These are phyloP conservation scores for Nothobranchius furzeri DNA, from an alignment of 2,113 vertebrate species.

Conservation along the genomic window DNA sequence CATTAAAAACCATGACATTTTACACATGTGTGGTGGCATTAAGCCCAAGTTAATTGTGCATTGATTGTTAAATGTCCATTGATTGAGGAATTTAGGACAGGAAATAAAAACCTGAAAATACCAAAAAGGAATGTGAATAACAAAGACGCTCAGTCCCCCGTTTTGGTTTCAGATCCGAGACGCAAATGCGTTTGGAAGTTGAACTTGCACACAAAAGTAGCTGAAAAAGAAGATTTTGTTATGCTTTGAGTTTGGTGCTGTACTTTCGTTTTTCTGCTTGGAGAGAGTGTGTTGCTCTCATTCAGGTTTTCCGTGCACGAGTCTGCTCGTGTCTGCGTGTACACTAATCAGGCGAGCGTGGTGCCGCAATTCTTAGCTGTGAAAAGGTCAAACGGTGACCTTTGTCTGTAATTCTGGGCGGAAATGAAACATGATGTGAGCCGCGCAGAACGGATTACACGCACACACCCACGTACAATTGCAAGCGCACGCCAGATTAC, in stretches of 20 bases:
- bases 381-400: slow-evolving; percentile 75
- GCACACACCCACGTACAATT: slow-evolving; percentile 35
- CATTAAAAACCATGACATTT: slow-evolving; percentile 63
- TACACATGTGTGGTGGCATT: slow-evolving; percentile 33
- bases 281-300: slow-evolving; percentile 30
- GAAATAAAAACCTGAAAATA: slow-evolving; percentile 48
- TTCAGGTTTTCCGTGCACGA: slow-evolving; percentile 21
- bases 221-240: slow-evolving; percentile 41
- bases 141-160: slow-evolving; percentile 33
- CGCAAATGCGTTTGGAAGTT: slow-evolving; percentile 54
- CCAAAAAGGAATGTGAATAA: slow-evolving; percentile 34
- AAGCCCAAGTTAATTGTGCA: slow-evolving; percentile 47
- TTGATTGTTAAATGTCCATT: slow-evolving; percentile 41
- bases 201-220: slow-evolving; percentile 37
- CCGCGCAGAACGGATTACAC: slow-evolving; percentile 50
- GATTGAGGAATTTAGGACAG: slow-evolving; percentile 42
- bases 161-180: slow-evolving; percentile 52
- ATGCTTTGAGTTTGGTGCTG: slow-evolving; percentile 40
- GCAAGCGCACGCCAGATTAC: slow-evolving; percentile 55
- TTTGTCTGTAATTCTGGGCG: slow-evolving; percentile 71
- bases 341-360: slow-evolving; percentile 60
- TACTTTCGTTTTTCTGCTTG: slow-evolving; percentile 47
- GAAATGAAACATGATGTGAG: slow-evolving; percentile 75
- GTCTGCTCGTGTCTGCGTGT: slow-evolving; percentile 32
- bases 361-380: slow-evolving; percentile 56